These are phyloP conservation scores for Diarsia brunnea DNA, from an alignment of 2,888 invertebrate genomes.

Conservation along the genomic window DNA sequence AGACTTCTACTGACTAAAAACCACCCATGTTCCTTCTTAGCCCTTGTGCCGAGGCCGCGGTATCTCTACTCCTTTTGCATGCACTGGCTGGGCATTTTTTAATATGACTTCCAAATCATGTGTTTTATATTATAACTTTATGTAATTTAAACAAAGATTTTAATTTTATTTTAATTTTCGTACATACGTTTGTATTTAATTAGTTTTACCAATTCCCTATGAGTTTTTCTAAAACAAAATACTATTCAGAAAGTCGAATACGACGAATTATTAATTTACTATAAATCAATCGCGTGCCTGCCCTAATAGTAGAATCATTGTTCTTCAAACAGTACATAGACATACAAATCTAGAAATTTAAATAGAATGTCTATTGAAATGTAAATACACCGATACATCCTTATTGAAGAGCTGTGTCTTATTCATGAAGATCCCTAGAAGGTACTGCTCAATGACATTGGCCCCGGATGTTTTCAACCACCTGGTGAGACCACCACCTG, in stretches of 20 bases:
- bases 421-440: conserved; percentile 53
- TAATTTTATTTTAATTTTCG: no score
- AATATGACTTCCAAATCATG: no score
- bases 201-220: no score
- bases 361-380: conserved; percentile 69
- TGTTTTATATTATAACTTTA: no score
- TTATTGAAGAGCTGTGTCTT: conserved; percentile 24
- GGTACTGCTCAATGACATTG: conserved; percentile 58
- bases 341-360: conserved; percentile 54
- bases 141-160: no score
- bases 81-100: no score
- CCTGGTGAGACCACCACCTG: not conserved
- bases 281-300: conserved; percentile 1
- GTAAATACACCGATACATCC: conserved; percentile 54
- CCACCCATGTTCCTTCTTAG: no score
- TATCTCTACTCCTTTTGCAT: no score
- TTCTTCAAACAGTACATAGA: conserved; percentile 37
- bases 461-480: conserved; percentile 64
- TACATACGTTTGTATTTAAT: no score
- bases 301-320: conserved; percentile 49
- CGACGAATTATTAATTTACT: not conserved
- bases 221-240: not conserved
- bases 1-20: no score
- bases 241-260: not conserved
- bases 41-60: no score